Base-by-base conservation (phyloP, 2,888 invertebrate genomes). In the Taenaris catops region DNA sequence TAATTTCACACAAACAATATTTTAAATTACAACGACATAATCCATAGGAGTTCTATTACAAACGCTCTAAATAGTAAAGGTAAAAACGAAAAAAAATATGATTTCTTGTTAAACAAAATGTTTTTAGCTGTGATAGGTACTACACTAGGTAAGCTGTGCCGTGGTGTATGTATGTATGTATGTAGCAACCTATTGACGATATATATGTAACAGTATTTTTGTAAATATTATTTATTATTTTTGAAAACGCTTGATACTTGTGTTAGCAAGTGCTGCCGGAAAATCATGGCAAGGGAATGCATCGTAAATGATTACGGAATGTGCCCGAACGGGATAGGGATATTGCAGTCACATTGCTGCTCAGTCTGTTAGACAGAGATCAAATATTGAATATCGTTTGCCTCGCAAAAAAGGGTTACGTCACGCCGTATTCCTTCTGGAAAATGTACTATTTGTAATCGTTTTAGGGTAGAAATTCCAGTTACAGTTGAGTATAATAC, bases 301-400 rank as follows among this genome's bases (percentile, higher is more conserved):
- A 83, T 80, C 78, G 78, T 81, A 84, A 83, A 84, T 84, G 74
- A 83, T 83, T 79, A 83, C 70, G 74, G 76, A 80, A 84, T 81
- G 81, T 76, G 79, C 55, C 52, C 44, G 79, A 84, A 67, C 49
- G 76, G 65, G 84, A 84, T 63, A 51, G 75, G 53, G 59, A 65
- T 71, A 80, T 68, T 81, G 81, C 81, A 83, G 74, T 74, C 72
- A 64, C 72, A 69, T 16, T 58, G 66, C 65, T 55, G 63, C 57
- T 70, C 76, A 74, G 76, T 67, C 74, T 68, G 86, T 81, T 80
- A 86, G 86, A 86, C 81, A 86, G 84, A 84, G 86, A 86, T 86
- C 86, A 84, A 84, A 83, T 80, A 86, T 84, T 83, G 83, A 81
- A 81, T 73, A 80, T 73, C 59, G 63, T 53, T 45, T 41, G 35